Base-by-base conservation (phyloP, 2,797 vertebrate species). In the Capromys pilorides region DNA sequence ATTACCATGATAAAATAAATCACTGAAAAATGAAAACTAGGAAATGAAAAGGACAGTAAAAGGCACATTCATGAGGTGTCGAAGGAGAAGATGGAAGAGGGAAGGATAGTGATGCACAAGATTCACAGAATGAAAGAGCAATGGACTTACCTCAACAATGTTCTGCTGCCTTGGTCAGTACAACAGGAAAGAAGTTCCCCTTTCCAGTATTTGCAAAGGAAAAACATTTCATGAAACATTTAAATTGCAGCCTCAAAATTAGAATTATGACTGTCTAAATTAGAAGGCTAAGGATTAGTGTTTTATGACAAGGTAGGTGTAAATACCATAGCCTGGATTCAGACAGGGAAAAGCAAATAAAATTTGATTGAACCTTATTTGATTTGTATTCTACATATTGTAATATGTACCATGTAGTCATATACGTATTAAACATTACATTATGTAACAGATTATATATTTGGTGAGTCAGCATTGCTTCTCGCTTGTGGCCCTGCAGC, bases 221-320 rank as follows among this genome's bases (percentile, higher is more conserved):
- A 94, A 86, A 45, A 0, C 4, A 59, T 86, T 87, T 83, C 21
- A 83, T 89, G 71, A 88, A 79, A 66, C 51, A 81, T 73, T 67
- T 86, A 86, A 94, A 88, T n/a, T 79, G 22, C 2, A 92, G 26
- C 75, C 31, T 83, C 33, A 92, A 82, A 87, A 73, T 67, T 2
- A 2, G n/a, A 11, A 28, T 21, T 51, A 0, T 66, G 24, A 49
- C 28, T 69, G 33, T 69, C 66, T 36, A 69, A n/a, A 69, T n/a
- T n/a, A 36, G 66, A n/a, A 67, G 24, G 22, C 59, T 66, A 45
- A 88, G 10, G 19, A 41, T 12, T 82, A 31, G 0, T 26, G 73
- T 92, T 82, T 90, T 71, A 9, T 57, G 79, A 61, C 1, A 3
- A 33, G 4, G 88, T 51, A 19, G 28, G 2, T 75, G 45, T 88